Base-by-base conservation (phyloP, 2,113 vertebrate genomes). In the Onychostruthus taczanowskii region DNA sequence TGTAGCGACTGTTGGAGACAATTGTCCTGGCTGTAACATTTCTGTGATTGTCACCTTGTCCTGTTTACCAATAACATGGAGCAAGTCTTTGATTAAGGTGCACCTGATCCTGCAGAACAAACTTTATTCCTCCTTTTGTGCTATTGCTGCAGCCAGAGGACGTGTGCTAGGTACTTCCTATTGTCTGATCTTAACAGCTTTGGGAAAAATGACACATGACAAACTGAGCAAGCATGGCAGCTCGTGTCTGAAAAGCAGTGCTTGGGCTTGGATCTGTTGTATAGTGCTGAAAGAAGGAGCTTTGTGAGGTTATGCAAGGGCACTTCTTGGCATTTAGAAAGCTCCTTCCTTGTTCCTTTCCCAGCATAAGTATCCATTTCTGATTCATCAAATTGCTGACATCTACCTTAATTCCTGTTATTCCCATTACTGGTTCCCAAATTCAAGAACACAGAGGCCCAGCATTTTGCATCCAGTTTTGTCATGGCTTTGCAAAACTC, bases 11-110 rank as follows among this genome's bases (percentile, higher is more conserved):
- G 3, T 4, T 33, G 26, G 30, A 61, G 41, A 31, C 47, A 30
- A 0, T 47, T 74, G 21, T 68, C 35, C 20, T 53, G 73, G 41
- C 41, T 15, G 1, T 26, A 35, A 13, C 0, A 3, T 49, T 75
- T 31, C 27, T 73, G 35, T 1, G 1, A n/a, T 91, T 23, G 14
- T 73, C 91, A 27, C 56, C 49, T 74, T 6, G 3, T 84, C 39
- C 44, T 41, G 7, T 26, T 58, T 21, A 31, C 41, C 20, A 30
- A 0, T 33, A 30, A 30, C 23, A 10, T 1, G 33, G 58, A 77
- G 23, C 30, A 44, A 46, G 26, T 16, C 26, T 33, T 33, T 21
- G 5, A 33, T 62, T 26, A 14, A 30, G 49, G 9, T 37, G 18
- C 10, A 19, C 9, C 46, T 52, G 53, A 39, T 46, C 37, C 49